Percentiles rank a stretch among this genome's conserved stretches.
Conservation (phyloP, 2,113 vertebrate species). For the Hippocampus mohnikei region DNA sequence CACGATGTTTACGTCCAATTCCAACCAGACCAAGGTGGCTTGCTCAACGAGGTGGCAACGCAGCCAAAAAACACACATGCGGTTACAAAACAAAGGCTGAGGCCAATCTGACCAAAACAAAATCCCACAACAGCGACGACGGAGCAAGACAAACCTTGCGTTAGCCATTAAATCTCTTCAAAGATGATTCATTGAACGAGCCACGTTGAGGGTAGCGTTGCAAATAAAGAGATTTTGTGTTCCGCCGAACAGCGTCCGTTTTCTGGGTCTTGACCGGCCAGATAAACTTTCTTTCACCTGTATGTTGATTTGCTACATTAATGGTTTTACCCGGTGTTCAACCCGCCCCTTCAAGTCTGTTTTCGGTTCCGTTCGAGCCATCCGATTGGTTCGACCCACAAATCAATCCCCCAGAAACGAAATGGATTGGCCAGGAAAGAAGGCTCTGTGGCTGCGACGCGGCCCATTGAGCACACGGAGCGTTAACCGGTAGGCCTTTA, state of each 20-base stretch:
- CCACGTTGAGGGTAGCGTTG: not conserved
- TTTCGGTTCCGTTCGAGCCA: not conserved
- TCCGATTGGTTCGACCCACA: conserved; percentile 21
- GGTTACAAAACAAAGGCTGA: conserved; percentile 50
- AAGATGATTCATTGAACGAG: not conserved
- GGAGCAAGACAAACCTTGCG: conserved; percentile 11
- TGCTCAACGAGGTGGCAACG: not conserved
- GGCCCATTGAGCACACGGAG: conserved; percentile 47
- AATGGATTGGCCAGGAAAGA: conserved; percentile 40
- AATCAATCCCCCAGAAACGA: conserved; percentile 36
- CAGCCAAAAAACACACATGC: conserved; percentile 3
- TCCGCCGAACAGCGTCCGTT: not conserved
- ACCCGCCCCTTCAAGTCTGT: conserved; percentile 29
- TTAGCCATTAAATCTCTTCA: not conserved
- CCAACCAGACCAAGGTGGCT: not conserved
- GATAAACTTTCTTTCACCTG: conserved; percentile 45
- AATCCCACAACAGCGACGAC: not conserved
- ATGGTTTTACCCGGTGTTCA: conserved; percentile 26
- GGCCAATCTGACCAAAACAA: conserved; percentile 27
- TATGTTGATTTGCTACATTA: conserved; percentile 32
- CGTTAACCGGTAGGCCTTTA: conserved; percentile 73
- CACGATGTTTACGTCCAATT: not conserved
- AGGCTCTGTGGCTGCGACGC: conserved; percentile 28
- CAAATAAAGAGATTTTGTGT: not conserved
- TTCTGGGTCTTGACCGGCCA: conserved; percentile 19